Evolutionary conservation across 2,888 invertebrate species (phyloP), one percentile per base, ranked within the genome.

Genomic region (Acrobasis suavella): DNA sequence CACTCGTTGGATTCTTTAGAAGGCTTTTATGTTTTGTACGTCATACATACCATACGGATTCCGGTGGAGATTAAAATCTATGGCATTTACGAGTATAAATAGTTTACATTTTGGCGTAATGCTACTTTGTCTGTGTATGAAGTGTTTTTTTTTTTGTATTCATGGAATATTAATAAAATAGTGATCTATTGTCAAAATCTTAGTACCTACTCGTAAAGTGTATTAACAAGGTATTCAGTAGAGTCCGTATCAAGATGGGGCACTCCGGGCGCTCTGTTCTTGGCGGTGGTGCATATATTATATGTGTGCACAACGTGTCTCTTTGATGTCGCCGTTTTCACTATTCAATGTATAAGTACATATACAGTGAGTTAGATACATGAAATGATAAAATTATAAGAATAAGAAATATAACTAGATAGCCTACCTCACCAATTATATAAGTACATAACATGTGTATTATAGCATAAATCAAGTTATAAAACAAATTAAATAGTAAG

Each of bases 321-420:
- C 82, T 87, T 87, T 87, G 85, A 86, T 80, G 75, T 73, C 60
- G 72, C 85, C 86, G 84, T 83, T 74, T 67, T 74, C 74, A 76
- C 73, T 81, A 77, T 80, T 79, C 77, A 72, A 75, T 76, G 76
- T 78, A n/a, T 75, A 75, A 73, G 75, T n/a, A 17, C 54, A n/a
- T n/a, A n/a, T n/a, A n/a, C n/a, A n/a, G n/a, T n/a, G n/a, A n/a
- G n/a, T n/a, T n/a, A n/a, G n/a, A n/a, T n/a, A n/a, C n/a, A n/a
- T n/a, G n/a, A n/a, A n/a, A n/a, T n/a, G n/a, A n/a, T n/a, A n/a
- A n/a, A n/a, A n/a, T n/a, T n/a, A n/a, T n/a, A n/a, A n/a, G n/a
- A n/a, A n/a, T n/a, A n/a, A n/a, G n/a, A n/a, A n/a, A n/a, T n/a
- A n/a, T n/a, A n/a, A n/a, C n/a, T n/a, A n/a, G n/a, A n/a, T n/a